Conservation (phyloP, 2,113 vertebrate species). For the Apodemus speciosus region DNA sequence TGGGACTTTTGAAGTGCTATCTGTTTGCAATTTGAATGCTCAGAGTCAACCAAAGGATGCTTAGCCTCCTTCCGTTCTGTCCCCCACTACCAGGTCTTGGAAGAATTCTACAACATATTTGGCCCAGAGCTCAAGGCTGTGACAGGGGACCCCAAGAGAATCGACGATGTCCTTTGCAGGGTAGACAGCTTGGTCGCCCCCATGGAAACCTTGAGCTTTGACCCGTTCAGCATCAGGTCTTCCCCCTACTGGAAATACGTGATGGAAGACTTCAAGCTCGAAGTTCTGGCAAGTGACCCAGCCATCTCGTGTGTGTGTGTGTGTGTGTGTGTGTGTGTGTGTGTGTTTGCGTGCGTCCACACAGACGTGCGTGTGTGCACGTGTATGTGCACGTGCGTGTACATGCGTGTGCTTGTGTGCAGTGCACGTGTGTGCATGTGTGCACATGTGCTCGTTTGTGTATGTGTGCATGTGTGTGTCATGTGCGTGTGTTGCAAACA, state of each 20-base stretch:
- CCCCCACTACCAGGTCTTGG: constrained; percentile 85
- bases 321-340: neutral
- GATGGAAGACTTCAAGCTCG: constrained; percentile 89
- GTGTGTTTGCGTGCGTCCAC: neutral
- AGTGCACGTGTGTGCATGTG: neutral
- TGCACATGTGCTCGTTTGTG: neutral
- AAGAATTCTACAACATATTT: constrained; percentile 94
- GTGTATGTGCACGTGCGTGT: neutral
- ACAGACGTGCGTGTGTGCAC: neutral
- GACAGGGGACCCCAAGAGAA: constrained; percentile 88
- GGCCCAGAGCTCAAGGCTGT: constrained; percentile 91
- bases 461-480: too few species aligned
- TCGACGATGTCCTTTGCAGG: constrained; percentile 87
- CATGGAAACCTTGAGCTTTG: constrained; percentile 89
- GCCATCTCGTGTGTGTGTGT: fast-evolving
- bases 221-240: constrained; percentile 88
- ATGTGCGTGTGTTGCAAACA: neutral
- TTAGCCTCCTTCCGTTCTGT: neutral
- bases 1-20: fast-evolving
- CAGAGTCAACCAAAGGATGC: fast-evolving
- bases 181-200: constrained; percentile 89
- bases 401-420: neutral
- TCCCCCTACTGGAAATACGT: constrained; percentile 88
- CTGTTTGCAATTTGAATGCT: fast-evolving
- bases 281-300: constrained; percentile 86